Evolutionary conservation across 2,113 vertebrate species (phyloP).

Genomic region (Dipodomys stephensi): DNA sequence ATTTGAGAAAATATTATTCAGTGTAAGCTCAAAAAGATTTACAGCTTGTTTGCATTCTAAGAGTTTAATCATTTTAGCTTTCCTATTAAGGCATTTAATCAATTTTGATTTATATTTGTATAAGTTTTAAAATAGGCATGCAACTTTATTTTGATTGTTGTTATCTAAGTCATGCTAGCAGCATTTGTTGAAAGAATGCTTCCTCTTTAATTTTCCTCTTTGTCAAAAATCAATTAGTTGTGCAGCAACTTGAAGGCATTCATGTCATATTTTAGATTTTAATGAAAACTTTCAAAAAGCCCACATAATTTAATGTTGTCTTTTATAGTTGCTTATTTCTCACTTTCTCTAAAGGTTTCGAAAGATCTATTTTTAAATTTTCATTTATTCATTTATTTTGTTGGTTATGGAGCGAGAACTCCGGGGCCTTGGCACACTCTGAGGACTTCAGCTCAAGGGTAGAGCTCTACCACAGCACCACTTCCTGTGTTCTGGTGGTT

Average conservation of each 20-base stretch:
- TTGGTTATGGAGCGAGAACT: no score
- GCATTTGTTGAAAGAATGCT: neutral
- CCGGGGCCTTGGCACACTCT: no score
- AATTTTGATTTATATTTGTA: neutral
- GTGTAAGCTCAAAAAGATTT: neutral
- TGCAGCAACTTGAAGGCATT: neutral
- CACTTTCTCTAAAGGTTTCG: neutral
- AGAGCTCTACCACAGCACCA: no score
- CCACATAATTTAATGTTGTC: neutral
- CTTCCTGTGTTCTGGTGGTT: no score
- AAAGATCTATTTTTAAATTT: neutral
- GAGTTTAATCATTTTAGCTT: neutral
- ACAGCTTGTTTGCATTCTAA: neutral
- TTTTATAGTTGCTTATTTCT: neutral
- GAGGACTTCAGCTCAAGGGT: no score
- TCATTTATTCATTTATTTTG: no score
- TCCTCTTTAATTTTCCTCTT: neutral
- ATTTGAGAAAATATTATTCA: no score
- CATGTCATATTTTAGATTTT: neutral
- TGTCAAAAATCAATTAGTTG: constrained; percentile 10
- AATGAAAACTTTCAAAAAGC: neutral
- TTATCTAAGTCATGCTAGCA: neutral
- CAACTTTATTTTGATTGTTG: neutral
- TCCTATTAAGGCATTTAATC: neutral
- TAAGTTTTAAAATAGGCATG: neutral